Conservation (phyloP, 2,113 vertebrate species). For the Cyanoramphus novaezelandiae region DNA sequence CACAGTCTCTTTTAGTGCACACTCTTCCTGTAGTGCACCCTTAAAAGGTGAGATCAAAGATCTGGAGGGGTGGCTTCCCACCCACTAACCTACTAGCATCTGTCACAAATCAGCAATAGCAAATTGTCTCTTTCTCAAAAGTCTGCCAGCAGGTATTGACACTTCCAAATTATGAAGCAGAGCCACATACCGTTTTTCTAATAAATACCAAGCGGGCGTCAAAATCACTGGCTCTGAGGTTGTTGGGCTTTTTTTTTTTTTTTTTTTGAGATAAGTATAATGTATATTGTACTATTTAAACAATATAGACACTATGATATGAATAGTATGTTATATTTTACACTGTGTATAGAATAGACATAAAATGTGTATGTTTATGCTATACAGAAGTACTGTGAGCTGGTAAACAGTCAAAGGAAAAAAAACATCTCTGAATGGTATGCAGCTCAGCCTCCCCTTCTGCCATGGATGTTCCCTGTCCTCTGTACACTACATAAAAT, state of each 20-base stretch:
- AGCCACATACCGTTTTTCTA: neutral
- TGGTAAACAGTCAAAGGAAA: neutral
- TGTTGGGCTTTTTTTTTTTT: neutral
- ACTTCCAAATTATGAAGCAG: neutral
- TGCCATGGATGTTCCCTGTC: neutral
- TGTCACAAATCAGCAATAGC: neutral
- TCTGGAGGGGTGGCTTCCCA: neutral
- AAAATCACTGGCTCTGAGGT: neutral
- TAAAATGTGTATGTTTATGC: neutral
- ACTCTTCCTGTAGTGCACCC: neutral
- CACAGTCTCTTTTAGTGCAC: neutral
- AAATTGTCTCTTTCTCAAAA: neutral
- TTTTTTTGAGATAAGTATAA: neutral
- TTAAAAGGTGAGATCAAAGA: neutral
- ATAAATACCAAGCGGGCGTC: neutral
- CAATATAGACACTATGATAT: neutral
- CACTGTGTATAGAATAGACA: neutral
- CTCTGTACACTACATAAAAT: neutral
- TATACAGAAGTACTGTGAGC: neutral
- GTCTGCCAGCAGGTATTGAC: neutral
- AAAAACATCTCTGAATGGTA: neutral
- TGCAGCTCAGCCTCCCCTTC: neutral
- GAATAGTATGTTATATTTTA: neutral
- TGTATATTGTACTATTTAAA: neutral
- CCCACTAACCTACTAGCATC: neutral